Conservation (phyloP, 2,113 vertebrate species). For the Mionectes macconnelli region DNA sequence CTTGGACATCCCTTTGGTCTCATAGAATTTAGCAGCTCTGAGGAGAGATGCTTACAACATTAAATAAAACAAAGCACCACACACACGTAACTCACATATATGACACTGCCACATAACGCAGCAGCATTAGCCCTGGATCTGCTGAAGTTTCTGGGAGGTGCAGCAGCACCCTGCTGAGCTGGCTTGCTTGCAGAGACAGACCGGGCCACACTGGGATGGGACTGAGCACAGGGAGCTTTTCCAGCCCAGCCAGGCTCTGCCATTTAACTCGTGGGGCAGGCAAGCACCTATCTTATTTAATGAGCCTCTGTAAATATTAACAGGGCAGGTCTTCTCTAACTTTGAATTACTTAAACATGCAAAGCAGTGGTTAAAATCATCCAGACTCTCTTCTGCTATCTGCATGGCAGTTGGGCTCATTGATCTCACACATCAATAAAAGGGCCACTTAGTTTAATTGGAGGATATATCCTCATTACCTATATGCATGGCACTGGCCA, state of each 20-base stretch:
- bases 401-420: background rate
- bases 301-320: background rate
- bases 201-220: fast-evolving
- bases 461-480: background rate
- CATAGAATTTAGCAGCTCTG: background rate
- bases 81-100: fast-evolving
- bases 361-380: constrained; percentile 22
- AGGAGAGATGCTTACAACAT: background rate
- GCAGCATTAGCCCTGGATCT: background rate
- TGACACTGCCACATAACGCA: background rate
- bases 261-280: background rate
- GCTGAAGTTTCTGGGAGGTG: background rate
- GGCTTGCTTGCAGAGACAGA: background rate
- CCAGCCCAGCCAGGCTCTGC: background rate
- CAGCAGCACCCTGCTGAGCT: background rate
- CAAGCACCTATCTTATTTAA: background rate
- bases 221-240: background rate
- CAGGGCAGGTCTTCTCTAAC: background rate
- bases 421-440: background rate
- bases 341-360: constrained; percentile 10
- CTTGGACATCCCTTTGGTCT: background rate
- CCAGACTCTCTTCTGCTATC: background rate
- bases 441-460: background rate
- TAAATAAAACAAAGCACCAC: background rate
- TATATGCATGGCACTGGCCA: background rate